Conservation (phyloP, 2,888 invertebrate genomes). For the Calameuta filiformis region DNA sequence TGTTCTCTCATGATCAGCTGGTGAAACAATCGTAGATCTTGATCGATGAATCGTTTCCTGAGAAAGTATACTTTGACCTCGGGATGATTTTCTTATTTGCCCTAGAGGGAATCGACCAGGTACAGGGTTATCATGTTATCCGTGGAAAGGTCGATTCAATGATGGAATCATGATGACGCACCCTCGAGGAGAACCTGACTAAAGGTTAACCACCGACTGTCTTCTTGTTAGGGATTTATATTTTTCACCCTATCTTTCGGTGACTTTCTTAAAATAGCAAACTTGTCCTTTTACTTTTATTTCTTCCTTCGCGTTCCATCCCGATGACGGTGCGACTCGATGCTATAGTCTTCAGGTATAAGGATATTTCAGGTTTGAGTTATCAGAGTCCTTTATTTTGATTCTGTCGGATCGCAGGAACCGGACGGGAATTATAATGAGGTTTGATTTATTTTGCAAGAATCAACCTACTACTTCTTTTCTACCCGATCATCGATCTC, state of each 20-base stretch:
- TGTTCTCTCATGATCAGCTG: neutral
- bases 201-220: conserved; percentile 45
- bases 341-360: neutral
- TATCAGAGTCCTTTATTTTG: neutral
- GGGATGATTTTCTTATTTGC: neutral
- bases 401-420: neutral
- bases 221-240: conserved; percentile 23
- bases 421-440: neutral
- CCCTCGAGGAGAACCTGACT: neutral
- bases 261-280: neutral
- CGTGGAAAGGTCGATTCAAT: neutral
- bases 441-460: neutral
- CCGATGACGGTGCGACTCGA: neutral
- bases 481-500: neutral
- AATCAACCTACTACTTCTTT: neutral
- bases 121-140: neutral
- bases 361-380: neutral
- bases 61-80: neutral
- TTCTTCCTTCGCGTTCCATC: neutral
- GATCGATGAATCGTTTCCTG: neutral
- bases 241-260: neutral
- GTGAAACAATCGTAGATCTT: neutral
- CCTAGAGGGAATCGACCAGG: neutral
- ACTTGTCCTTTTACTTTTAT: conserved; percentile 27
- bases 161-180: neutral